phyloP scores from a whole-genome alignment of 1,140 invertebrate genomes.

The Oppia nitens region DNA sequence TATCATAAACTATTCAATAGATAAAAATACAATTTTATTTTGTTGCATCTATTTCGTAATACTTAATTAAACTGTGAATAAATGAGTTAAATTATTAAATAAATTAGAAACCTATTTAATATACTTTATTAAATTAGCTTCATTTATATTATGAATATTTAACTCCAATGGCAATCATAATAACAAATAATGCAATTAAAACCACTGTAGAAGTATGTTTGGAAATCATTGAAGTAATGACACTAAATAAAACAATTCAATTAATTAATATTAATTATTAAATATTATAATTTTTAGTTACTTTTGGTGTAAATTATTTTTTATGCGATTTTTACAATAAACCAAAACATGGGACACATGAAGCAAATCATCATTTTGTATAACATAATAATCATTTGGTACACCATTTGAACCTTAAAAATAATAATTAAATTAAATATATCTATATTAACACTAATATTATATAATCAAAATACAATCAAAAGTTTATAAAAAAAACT shows the following conservation, averaged over 20 bases:
- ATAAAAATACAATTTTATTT: too few species aligned
- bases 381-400: conserved; percentile 4
- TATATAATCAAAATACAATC: neutral
- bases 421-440: too few species aligned
- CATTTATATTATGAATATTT: neutral
- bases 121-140: too few species aligned
- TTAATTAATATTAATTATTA: too few species aligned
- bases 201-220: neutral
- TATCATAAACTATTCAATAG: too few species aligned
- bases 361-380: conserved; percentile 4
- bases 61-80: too few species aligned
- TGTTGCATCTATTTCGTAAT: too few species aligned
- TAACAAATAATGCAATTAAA: neutral
- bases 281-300: too few species aligned
- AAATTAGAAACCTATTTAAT: too few species aligned
- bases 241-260: neutral
- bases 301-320: neutral
- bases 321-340: neutral
- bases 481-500: neutral
- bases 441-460: neutral
- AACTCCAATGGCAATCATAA: neutral
- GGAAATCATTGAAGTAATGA: neutral
- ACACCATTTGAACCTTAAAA: neutral
- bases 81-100: too few species aligned
- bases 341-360: conserved; percentile 5